Evolutionary conservation across 2,797 vertebrate species (phyloP).

Genomic region (Adrianichthys oophorus): DNA sequence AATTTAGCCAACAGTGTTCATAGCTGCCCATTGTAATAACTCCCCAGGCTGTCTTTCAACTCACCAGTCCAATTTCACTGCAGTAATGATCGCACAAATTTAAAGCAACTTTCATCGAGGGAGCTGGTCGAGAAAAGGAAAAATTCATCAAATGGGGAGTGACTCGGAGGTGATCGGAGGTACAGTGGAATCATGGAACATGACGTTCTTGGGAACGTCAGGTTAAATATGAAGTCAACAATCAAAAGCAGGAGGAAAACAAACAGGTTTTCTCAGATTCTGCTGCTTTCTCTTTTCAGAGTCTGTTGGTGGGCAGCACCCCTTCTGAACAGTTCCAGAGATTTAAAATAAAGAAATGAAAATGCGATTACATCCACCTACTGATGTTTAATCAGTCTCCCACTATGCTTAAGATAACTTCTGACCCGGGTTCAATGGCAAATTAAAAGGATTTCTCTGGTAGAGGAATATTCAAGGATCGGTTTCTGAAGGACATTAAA

Average conservation of each 20-base stretch:
- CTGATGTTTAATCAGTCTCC: conserved; percentile 66
- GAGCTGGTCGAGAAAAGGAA: conserved; percentile 9
- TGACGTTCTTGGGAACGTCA: conserved; percentile 4
- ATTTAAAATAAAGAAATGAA: conserved; percentile 28
- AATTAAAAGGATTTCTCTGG: conserved; percentile 60
- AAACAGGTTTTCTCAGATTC: conserved; percentile 28
- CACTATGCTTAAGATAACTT: conserved; percentile 64
- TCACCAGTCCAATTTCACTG: conserved; percentile 37
- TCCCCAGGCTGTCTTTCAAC: conserved; percentile 19
- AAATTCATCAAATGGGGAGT: background rate
- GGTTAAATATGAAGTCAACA: conserved; percentile 62
- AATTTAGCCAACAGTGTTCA: conserved; percentile 1
- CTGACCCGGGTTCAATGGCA: conserved; percentile 58
- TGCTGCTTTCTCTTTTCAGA: conserved; percentile 38
- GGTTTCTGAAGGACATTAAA: conserved; percentile 58
- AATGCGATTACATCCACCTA: conserved; percentile 54
- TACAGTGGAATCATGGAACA: conserved; percentile 36
- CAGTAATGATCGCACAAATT: conserved; percentile 38
- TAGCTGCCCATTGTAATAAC: conserved; percentile 21
- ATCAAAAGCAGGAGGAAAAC: conserved; percentile 63
- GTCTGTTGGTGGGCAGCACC: conserved; percentile 25
- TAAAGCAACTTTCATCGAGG: conserved; percentile 23
- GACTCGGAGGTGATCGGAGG: conserved; percentile 45
- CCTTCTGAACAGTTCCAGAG: conserved; percentile 24
- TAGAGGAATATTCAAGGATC: conserved; percentile 44